Base-by-base conservation (phyloP, 2,888 invertebrate genomes). In the Spisula solida region DNA sequence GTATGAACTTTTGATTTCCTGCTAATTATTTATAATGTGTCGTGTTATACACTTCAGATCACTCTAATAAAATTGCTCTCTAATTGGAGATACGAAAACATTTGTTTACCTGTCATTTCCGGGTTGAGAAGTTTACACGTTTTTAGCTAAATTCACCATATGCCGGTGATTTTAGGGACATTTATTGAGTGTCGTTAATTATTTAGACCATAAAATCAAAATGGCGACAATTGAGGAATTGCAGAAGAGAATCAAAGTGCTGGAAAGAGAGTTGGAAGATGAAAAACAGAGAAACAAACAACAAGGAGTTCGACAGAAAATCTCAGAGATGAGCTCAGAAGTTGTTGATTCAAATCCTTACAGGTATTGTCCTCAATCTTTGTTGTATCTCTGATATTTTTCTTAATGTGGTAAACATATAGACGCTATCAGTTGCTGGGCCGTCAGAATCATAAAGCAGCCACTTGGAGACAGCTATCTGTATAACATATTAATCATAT, bases 311-410 rank as follows among this genome's bases (percentile, higher is more conserved):
- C 94, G 99, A 86, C 97, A 97, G 94, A 98, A 98, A 97, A 99
- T 99, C 94, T 97, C 97, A 31, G 97, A 98, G 95, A 99, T 99
- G 98, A 99, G 99, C 78, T 98, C 98, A 0, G 99, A 99, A 97
- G 99, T 99, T 16, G 98, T 99, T 18, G 99, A 99, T 97, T 98
- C 99, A 0, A 99, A 99, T 97, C 99, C 99, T 0, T 99, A 99
- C 97, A 98, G 98, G 98, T 98, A 97, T 93, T 41, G 8, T 41
- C 8, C 8, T 41, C 41, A 5, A 5, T 41, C 41, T 41, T 41
- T 41, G 41, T 41, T 41, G 41, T 41, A 5, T 41, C 2, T 41
- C 4, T 41, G 2, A 41, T 41, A 41, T 41, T 8, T 8, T 41
- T 8, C 41, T 41, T 41, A 8, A 41, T 41, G 41, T 41, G 8